Conservation (phyloP, 1,140 invertebrate species). For the Leptoteleia sp. region DNA sequence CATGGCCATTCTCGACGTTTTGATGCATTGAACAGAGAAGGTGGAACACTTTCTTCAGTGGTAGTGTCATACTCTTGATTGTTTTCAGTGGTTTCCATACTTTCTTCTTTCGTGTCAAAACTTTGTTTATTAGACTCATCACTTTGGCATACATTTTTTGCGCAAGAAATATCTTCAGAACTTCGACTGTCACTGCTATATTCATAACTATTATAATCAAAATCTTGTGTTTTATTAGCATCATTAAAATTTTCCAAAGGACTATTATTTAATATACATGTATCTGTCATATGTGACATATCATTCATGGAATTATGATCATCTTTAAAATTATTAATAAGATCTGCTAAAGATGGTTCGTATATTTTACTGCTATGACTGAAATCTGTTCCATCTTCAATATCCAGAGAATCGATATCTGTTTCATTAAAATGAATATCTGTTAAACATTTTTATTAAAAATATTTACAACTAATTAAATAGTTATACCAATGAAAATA, state of each 20-base stretch:
- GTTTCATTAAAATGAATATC: slow-evolving; percentile 17
- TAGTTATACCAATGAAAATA: too few relatives aligned
- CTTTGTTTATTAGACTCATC: background rate
- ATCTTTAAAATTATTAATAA: slow-evolving; percentile 71
- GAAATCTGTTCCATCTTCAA: slow-evolving; percentile 69
- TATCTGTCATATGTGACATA: slow-evolving; percentile 5
- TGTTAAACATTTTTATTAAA: too few relatives aligned
- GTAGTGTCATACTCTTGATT: slow-evolving; percentile 9
- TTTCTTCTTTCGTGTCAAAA: slow-evolving; percentile 4
- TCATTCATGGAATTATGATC: slow-evolving; percentile 32
- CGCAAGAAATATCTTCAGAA: slow-evolving; percentile 41
- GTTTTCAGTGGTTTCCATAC: slow-evolving; percentile 8
- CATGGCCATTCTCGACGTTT: slow-evolving; percentile 69
- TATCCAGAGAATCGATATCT: slow-evolving; percentile 70
- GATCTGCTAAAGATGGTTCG: slow-evolving; percentile 67
- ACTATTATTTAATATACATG: slow-evolving; percentile 25
- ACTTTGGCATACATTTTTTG: slow-evolving; percentile 12
- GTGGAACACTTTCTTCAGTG: slow-evolving; percentile 34
- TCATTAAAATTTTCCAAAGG: background rate
- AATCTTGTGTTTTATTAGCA: background rate
- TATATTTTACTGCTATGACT: slow-evolving; percentile 44
- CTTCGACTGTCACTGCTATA: slow-evolving; percentile 58
- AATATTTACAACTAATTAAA: too few relatives aligned
- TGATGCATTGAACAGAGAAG: slow-evolving; percentile 69
- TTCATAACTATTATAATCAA: slow-evolving; percentile 23